Evolutionary conservation across 2,888 invertebrate genomes (phyloP).

Genomic region (Chrysotoxum bicinctum): DNA sequence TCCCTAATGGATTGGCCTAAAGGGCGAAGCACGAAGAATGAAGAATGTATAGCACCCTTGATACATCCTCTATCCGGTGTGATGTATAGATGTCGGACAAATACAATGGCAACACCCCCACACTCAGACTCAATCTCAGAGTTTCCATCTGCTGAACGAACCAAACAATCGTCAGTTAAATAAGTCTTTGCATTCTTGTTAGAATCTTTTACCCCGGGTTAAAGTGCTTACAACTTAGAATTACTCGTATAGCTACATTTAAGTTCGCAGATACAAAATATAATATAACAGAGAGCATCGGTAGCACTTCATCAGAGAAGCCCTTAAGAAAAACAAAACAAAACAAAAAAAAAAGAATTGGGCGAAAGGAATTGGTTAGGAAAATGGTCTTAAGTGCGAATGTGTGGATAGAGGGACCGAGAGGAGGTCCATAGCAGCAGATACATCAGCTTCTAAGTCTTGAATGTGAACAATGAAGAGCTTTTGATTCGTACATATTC

Average conservation of each 20-base stretch:
- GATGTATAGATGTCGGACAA: constrained; percentile 13
- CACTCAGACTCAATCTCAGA: neutral
- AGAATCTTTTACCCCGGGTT: constrained; percentile 1
- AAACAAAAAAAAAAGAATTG: neutral
- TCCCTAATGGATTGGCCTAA: constrained; percentile 64
- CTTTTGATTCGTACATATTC: constrained; percentile 65
- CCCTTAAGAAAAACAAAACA: constrained; percentile 26
- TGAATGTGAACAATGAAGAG: constrained; percentile 26
- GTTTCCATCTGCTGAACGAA: neutral
- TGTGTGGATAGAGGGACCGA: neutral
- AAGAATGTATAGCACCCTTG: constrained; percentile 6
- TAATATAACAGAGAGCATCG: constrained; percentile 30
- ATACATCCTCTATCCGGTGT: neutral
- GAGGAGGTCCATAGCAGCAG: neutral
- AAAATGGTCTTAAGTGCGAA: constrained; percentile 11
- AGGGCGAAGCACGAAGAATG: constrained; percentile 28
- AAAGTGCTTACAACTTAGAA: constrained; percentile 62
- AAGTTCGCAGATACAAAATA: neutral
- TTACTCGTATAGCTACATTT: constrained; percentile 10
- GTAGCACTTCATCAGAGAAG: constrained; percentile 49
- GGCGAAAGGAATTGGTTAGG: neutral
- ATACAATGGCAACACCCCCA: neutral
- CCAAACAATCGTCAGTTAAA: constrained; percentile 37
- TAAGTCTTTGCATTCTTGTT: constrained; percentile 43
- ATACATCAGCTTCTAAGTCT: constrained; percentile 13